Evolutionary conservation across 2,888 invertebrate genomes (phyloP).

Genomic region (Buathra laborator): DNA sequence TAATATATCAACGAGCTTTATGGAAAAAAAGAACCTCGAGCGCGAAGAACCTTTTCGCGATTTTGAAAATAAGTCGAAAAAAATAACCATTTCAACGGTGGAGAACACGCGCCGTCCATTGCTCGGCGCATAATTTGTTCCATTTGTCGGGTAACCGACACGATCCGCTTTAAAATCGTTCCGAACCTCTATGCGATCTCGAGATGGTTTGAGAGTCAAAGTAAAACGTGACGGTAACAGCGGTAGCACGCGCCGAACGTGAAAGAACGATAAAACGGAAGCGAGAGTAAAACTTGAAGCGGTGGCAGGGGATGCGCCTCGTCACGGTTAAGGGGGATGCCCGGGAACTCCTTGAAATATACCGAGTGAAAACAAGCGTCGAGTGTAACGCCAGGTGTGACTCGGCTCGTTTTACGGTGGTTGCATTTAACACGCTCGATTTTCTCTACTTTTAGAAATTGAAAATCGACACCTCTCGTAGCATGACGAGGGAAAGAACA

Average conservation of each 20-base stretch:
- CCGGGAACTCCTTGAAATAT: constrained; percentile 22
- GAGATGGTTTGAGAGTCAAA: not conserved
- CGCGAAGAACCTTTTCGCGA: not conserved
- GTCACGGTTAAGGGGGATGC: constrained; percentile 12
- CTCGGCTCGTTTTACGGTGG: constrained; percentile 6
- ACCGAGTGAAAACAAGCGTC: not conserved
- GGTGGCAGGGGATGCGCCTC: constrained; percentile 11
- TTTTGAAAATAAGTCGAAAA: not conserved
- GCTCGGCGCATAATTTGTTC: not conserved
- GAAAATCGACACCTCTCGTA: not conserved
- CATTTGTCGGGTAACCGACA: constrained; percentile 4
- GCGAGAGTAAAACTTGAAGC: constrained; percentile 21
- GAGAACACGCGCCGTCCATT: not conserved
- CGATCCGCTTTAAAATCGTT: constrained; percentile 1
- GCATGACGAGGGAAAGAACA: too few species aligned
- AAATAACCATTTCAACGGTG: constrained; percentile 8
- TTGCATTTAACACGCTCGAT: constrained; percentile 12
- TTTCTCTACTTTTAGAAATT: constrained; percentile 26
- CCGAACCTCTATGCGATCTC: not conserved
- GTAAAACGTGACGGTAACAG: constrained; percentile 3
- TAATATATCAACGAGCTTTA: not conserved
- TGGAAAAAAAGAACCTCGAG: not conserved
- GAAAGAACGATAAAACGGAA: constrained; percentile 5
- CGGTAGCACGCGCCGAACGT: not conserved
- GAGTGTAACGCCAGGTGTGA: constrained; percentile 32